A percentile compares a stretch with the other conserved stretches of the same genome.
phyloP scores from a whole-genome alignment of 2,888 invertebrate species.

The Serripes groenlandicus region DNA sequence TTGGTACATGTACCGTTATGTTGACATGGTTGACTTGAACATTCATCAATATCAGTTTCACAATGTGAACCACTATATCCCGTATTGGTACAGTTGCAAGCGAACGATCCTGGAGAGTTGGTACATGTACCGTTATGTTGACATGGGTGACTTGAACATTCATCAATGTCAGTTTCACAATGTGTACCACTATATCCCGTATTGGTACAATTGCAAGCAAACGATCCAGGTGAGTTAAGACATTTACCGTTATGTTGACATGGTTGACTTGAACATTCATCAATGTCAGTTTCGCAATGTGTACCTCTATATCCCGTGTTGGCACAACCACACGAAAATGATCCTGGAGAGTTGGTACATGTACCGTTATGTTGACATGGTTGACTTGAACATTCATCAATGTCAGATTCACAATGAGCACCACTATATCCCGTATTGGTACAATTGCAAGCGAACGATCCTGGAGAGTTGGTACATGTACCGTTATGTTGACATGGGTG shows the following conservation, averaged over 20 bases:
- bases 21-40: too few species aligned
- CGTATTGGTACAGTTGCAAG: constrained; percentile 67
- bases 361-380: neutral
- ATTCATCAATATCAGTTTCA: too few species aligned
- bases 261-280: neutral
- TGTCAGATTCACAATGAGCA: neutral
- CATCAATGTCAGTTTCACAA: neutral
- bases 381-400: constrained; percentile 1
- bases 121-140: constrained; percentile 65
- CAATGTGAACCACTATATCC: too few species aligned
- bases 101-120: constrained; percentile 58
- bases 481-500: constrained; percentile 29
- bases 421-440: constrained; percentile 24
- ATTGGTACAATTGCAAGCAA: neutral
- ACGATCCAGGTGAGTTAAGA: neutral
- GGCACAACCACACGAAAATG: neutral
- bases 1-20: too few species aligned
- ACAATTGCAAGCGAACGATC: constrained; percentile 25
- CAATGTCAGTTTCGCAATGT: neutral
- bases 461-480: constrained; percentile 19
- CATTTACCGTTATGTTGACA: constrained; percentile 1
- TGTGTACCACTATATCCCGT: neutral
- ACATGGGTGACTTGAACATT: constrained; percentile 50
- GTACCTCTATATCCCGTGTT: neutral
- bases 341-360: neutral